phyloP scores from a whole-genome alignment of 2,113 vertebrate genomes.

The Delphinus delphis region DNA sequence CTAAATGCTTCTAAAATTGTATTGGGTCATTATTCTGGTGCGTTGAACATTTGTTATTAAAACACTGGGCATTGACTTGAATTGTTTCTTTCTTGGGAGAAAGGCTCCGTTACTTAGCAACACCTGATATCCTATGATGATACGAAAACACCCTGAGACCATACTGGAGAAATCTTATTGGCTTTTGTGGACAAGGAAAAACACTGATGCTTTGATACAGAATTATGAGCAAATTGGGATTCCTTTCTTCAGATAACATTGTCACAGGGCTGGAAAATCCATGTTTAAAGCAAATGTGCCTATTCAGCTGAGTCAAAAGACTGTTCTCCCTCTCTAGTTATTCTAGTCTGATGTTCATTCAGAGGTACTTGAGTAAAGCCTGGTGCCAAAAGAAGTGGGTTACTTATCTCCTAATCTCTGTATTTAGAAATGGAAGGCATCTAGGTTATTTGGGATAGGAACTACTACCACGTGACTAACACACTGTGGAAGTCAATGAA shows the following conservation, averaged over 20 bases:
- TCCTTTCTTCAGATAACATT: background rate
- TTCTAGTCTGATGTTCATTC: background rate
- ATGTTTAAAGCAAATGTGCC: background rate
- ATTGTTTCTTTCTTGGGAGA: slow-evolving; percentile 48
- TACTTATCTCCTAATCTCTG: background rate
- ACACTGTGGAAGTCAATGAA: background rate
- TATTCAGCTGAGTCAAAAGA: background rate
- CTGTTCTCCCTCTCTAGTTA: background rate
- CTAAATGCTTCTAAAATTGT: slow-evolving; percentile 8
- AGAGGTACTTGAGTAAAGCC: background rate
- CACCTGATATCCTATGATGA: slow-evolving; percentile 2
- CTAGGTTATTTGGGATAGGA: background rate
- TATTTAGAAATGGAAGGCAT: background rate
- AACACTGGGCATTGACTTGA: slow-evolving; percentile 45
- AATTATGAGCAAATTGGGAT: slow-evolving; percentile 41
- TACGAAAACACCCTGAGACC: background rate
- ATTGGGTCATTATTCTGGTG: background rate
- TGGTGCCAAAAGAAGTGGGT: background rate
- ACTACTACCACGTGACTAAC: background rate
- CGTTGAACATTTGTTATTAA: slow-evolving; percentile 48
- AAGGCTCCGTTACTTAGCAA: slow-evolving; percentile 66
- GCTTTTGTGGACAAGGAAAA: slow-evolving; percentile 26
- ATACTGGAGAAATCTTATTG: background rate
- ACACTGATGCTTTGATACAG: background rate
- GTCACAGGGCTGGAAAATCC: background rate